phyloP scores from a whole-genome alignment of 2,888 invertebrate species.

The Nebria brevicollis region DNA sequence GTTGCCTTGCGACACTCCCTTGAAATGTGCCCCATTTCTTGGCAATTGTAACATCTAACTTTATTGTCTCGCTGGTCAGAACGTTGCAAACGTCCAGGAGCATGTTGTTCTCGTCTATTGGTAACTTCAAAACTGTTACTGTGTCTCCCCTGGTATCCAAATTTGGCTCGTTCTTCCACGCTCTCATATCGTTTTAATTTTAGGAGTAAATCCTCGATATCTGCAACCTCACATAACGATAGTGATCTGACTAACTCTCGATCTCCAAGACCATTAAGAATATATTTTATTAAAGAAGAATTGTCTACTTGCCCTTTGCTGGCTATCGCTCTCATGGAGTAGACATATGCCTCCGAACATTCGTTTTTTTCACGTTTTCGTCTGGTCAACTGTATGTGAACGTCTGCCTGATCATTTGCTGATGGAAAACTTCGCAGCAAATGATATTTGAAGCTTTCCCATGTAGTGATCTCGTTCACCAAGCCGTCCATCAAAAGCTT shows the following conservation, averaged over 20 bases:
- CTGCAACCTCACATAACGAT: slow-evolving; percentile 6
- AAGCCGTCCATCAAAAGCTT: no score
- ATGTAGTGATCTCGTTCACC: neutral
- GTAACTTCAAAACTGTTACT: neutral
- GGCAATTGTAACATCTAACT: neutral
- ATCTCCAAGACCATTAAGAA: neutral
- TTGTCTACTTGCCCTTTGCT: neutral
- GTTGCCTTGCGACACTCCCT: slow-evolving; percentile 4
- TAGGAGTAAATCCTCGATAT: neutral
- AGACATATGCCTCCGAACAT: neutral
- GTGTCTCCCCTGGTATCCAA: neutral
- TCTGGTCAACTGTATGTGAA: no score
- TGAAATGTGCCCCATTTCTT: neutral
- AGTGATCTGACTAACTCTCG: slow-evolving; percentile 9
- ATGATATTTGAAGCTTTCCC: neutral
- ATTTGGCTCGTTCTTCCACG: neutral
- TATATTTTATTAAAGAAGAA: neutral
- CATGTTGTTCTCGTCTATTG: neutral
- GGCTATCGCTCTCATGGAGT: slow-evolving; percentile 2
- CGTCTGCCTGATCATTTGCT: neutral
- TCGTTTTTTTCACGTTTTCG: no score
- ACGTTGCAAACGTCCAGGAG: neutral
- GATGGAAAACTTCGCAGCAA: neutral
- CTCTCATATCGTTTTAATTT: neutral
- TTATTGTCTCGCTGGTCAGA: neutral